phyloP scores from a whole-genome alignment of 2,888 invertebrate species.

The Heliothis peltigera region DNA sequence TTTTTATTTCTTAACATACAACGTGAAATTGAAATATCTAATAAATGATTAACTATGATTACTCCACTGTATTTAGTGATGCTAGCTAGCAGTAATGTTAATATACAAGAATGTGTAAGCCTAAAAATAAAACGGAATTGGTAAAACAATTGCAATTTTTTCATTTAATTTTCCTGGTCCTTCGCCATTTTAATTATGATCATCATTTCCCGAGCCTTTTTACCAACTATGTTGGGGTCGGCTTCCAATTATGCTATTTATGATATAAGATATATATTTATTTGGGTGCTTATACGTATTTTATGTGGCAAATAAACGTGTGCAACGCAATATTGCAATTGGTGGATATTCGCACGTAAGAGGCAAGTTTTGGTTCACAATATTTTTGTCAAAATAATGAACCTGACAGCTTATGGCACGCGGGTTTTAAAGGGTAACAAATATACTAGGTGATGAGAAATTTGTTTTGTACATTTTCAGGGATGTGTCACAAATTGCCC shows the following conservation, averaged over 20 bases:
- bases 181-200: too few relatives aligned
- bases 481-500: conserved; percentile 4
- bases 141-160: conserved; percentile 73
- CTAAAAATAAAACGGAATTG: conserved; percentile 86
- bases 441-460: neutral
- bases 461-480: conserved; percentile 16
- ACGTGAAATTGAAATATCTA: conserved; percentile 61
- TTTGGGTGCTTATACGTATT: conserved; percentile 44
- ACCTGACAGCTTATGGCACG: conserved; percentile 3
- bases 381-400: neutral
- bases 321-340: conserved; percentile 7
- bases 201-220: too few relatives aligned
- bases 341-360: neutral
- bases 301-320: conserved; percentile 35
- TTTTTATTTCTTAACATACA: conserved; percentile 60
- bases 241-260: neutral
- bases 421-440: conserved; percentile 12
- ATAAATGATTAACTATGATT: conserved; percentile 60
- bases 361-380: conserved; percentile 30
- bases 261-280: conserved; percentile 23
- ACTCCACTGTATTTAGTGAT: conserved; percentile 73
- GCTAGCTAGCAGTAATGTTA: conserved; percentile 79
- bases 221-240: too few relatives aligned
- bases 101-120: conserved; percentile 81
- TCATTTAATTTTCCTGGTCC: conserved; percentile 63